These are phyloP conservation scores for Boleophthalmus pectinirostris DNA, from an alignment of 2,113 vertebrate species.

Conservation along the genomic window DNA sequence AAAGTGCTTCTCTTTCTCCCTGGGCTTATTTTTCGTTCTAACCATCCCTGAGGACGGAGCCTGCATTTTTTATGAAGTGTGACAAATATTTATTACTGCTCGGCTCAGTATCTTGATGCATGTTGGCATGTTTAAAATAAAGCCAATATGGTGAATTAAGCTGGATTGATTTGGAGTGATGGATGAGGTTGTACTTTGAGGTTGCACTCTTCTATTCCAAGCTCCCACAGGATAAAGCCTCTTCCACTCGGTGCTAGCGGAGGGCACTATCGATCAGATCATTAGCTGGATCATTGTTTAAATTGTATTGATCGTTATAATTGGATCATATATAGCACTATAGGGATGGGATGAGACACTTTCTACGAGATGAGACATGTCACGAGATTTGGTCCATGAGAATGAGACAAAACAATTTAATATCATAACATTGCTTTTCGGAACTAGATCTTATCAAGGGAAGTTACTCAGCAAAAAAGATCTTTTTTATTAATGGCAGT, in stretches of 20 bases:
- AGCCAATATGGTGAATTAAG: conserved; percentile 34
- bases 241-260: conserved; percentile 8
- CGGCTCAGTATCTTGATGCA: conserved; percentile 23
- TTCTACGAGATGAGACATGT: too few relatives aligned
- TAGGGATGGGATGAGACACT: too few relatives aligned
- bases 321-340: neutral
- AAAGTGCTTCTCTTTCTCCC: conserved; percentile 43
- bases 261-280: neutral
- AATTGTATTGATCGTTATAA: neutral
- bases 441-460: too few relatives aligned
- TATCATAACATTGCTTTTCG: too few relatives aligned
- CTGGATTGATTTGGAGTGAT: conserved; percentile 35
- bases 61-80: conserved; percentile 43
- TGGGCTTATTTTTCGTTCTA: conserved; percentile 63
- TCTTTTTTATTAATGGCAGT: too few relatives aligned
- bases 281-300: neutral
- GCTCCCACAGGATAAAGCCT: conserved; percentile 27
- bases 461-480: too few relatives aligned
- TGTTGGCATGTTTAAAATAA: conserved; percentile 28
- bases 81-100: conserved; percentile 45
- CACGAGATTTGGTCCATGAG: too few relatives aligned
- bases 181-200: conserved; percentile 21
- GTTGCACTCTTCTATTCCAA: conserved; percentile 20
- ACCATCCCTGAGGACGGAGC: conserved; percentile 31
- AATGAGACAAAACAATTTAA: too few relatives aligned